phyloP scores from a whole-genome alignment of 2,797 vertebrate genomes.

The Intellagama lesueurii region DNA sequence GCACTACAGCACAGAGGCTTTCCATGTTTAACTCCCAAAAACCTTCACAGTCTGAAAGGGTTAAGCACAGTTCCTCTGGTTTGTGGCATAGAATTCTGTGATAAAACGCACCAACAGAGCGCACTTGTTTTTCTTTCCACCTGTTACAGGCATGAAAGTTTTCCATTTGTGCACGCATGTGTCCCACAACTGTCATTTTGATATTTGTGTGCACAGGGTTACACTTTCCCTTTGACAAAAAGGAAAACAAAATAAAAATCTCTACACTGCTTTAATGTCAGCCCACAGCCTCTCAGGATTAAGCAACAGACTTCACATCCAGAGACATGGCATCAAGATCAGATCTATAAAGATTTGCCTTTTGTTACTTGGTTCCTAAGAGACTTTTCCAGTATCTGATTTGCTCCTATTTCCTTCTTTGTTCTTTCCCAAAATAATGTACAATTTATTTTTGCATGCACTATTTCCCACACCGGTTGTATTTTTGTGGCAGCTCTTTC shows the following conservation, averaged over 20 bases:
- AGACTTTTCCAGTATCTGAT: not conserved
- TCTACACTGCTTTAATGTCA: not conserved
- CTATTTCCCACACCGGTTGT: slow-evolving; percentile 47
- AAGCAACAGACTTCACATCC: not conserved
- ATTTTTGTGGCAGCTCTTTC: slow-evolving; percentile 57
- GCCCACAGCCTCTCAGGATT: not conserved
- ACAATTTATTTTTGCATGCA: slow-evolving; percentile 41
- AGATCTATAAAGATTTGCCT: not conserved
- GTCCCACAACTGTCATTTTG: not conserved
- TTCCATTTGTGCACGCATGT: not conserved
- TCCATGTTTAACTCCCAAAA: not conserved
- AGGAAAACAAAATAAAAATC: not conserved
- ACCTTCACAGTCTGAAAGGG: not conserved
- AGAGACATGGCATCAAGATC: not conserved
- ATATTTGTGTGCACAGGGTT: not conserved
- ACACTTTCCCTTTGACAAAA: no score
- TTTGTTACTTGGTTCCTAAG: not conserved
- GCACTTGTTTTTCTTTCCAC: not conserved
- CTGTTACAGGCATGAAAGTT: not conserved
- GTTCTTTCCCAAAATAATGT: slow-evolving; percentile 24
- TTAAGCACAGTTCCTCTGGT: not conserved
- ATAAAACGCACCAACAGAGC: not conserved
- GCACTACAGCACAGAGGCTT: not conserved
- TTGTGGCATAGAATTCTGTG: not conserved
- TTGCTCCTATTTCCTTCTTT: slow-evolving; percentile 12